phyloP scores from a whole-genome alignment of 1,140 invertebrate genomes.

The Zaprionus kolodkinae region DNA sequence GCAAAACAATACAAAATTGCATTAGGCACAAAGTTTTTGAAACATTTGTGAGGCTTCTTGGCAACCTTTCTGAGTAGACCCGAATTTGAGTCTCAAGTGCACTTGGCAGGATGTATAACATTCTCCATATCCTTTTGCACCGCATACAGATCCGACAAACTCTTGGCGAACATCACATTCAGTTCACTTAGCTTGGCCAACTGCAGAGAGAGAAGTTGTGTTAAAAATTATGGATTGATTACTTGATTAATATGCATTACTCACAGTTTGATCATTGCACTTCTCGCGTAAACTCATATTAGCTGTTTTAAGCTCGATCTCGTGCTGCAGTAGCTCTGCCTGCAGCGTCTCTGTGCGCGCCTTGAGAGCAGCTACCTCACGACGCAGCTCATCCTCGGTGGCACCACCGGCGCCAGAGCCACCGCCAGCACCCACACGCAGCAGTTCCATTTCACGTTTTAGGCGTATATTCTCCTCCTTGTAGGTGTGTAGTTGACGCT shows the following conservation, averaged over 20 bases:
- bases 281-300: conserved; percentile 81
- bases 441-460: conserved; percentile 86
- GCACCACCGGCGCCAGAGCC: conserved; percentile 53
- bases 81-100: conserved; percentile 84
- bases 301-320: conserved; percentile 80
- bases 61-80: conserved; percentile 71
- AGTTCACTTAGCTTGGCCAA: conserved; percentile 78
- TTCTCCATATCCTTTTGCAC: conserved; percentile 87
- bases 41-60: background rate
- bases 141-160: conserved; percentile 71
- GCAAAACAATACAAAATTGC: background rate
- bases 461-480: conserved; percentile 97
- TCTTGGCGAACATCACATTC: conserved; percentile 78
- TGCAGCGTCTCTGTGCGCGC: conserved; percentile 80
- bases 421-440: conserved; percentile 65
- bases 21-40: background rate
- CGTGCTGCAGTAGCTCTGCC: conserved; percentile 79
- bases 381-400: conserved; percentile 79
- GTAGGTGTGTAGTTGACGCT: conserved; percentile 96
- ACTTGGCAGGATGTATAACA: conserved; percentile 79
- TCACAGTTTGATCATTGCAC: conserved; percentile 81
- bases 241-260: conserved; percentile 13
- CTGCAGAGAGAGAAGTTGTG: conserved; percentile 42
- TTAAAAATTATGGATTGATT: background rate
- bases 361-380: conserved; percentile 78